A percentile compares a stretch with the other conserved stretches of the same genome.
phyloP scores from a whole-genome alignment of 2,888 invertebrate genomes.

The Papilio gigon region DNA sequence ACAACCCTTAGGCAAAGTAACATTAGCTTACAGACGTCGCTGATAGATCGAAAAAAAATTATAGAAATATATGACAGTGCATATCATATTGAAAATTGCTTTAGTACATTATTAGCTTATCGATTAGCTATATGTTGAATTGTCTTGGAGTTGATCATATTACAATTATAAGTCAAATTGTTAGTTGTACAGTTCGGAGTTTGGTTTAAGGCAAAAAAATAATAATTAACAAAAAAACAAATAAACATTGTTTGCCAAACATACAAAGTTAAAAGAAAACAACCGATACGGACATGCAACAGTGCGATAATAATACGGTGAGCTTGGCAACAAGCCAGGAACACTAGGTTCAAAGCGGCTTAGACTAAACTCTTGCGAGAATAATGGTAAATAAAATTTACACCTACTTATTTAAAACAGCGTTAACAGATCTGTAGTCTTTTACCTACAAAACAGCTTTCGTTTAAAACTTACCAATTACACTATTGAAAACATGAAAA shows the following conservation, averaged over 20 bases:
- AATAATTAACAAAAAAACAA: not conserved
- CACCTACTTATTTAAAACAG: not conserved
- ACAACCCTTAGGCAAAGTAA: too few species aligned
- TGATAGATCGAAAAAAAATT: too few species aligned
- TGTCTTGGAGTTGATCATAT: too few species aligned
- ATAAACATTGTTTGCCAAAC: not conserved
- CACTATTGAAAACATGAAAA: too few species aligned
- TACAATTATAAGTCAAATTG: not conserved
- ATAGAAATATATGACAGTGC: too few species aligned
- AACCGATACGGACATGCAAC: not conserved
- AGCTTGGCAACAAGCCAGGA: constrained; percentile 12
- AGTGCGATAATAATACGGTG: constrained; percentile 14
- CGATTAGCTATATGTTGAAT: too few species aligned
- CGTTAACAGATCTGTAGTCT: not conserved
- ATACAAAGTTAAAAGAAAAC: not conserved
- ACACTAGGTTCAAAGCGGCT: constrained; percentile 11
- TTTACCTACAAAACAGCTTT: not conserved
- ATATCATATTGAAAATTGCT: too few species aligned
- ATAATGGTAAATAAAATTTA: not conserved
- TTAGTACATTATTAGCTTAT: too few species aligned
- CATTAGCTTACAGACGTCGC: too few species aligned
- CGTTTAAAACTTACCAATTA: not conserved
- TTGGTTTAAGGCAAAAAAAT: not conserved
- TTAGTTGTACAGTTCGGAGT: not conserved
- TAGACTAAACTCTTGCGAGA: constrained; percentile 7